phyloP scores from a whole-genome alignment of 2,888 invertebrate species.

The Dastarcus helophoroides region DNA sequence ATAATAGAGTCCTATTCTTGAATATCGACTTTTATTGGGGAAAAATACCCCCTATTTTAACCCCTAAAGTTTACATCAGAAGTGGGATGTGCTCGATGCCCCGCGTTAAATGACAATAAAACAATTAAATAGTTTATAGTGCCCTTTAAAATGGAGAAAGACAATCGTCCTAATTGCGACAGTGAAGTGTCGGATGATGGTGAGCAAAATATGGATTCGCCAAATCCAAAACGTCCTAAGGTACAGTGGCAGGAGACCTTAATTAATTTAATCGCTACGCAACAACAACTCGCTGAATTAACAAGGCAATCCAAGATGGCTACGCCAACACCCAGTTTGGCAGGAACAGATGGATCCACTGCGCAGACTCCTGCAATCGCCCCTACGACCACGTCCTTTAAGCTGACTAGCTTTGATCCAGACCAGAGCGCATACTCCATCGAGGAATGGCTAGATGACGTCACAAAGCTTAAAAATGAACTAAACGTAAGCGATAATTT shows the following conservation, averaged over 20 bases:
- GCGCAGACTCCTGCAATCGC: neutral
- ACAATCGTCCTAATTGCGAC: too few relatives aligned
- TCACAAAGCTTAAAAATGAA: conserved; percentile 16
- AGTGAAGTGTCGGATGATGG: too few relatives aligned
- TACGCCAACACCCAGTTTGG: neutral
- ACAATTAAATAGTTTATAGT: too few relatives aligned
- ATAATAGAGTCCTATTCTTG: too few relatives aligned
- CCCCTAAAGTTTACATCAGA: too few relatives aligned
- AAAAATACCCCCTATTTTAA: too few relatives aligned
- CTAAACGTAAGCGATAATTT: conserved; percentile 13
- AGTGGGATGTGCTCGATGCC: too few relatives aligned
- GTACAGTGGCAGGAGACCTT: conserved; percentile 9
- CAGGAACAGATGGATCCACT: neutral
- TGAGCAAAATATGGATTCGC: too few relatives aligned
- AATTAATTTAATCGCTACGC: conserved; percentile 7
- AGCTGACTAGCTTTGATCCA: conserved; percentile 10
- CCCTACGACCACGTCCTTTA: conserved; percentile 5
- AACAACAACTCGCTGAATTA: conserved; percentile 9
- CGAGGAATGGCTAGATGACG: conserved; percentile 15
- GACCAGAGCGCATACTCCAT: conserved; percentile 13
- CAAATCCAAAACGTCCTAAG: too few relatives aligned
- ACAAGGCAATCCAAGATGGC: conserved; percentile 3
- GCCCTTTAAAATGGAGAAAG: too few relatives aligned
- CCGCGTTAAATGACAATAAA: too few relatives aligned
- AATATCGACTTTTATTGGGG: too few relatives aligned